Percentiles rank a stretch among this genome's conserved stretches.
These are phyloP conservation scores for Gymnoscelis rufifasciata DNA, from an alignment of 2,888 invertebrate genomes.

Conservation along the genomic window DNA sequence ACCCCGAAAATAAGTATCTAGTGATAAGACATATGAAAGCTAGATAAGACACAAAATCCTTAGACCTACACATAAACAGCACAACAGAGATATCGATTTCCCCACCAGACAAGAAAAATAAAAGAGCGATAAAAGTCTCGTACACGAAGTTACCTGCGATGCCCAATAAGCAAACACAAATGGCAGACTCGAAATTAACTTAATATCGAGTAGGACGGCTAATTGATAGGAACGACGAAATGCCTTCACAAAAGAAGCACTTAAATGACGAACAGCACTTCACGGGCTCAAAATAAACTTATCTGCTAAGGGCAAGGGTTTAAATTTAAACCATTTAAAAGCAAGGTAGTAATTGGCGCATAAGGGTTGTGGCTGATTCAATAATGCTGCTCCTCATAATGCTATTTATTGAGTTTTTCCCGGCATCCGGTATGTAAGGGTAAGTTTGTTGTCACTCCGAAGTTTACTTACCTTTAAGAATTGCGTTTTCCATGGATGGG, in stretches of 20 bases:
- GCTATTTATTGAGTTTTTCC: conserved; percentile 69
- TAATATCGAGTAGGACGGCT: conserved; percentile 74
- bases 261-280: conserved; percentile 70
- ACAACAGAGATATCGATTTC: conserved; percentile 5
- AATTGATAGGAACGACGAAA: conserved; percentile 71
- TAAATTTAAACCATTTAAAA: conserved; percentile 72
- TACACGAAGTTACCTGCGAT: conserved; percentile 66
- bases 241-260: conserved; percentile 77
- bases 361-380: conserved; percentile 64
- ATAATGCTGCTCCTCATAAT: conserved; percentile 66
- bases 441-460: neutral
- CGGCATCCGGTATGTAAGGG: conserved; percentile 33
- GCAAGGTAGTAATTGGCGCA: conserved; percentile 59
- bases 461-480: conserved; percentile 1
- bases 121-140: conserved; percentile 17
- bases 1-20: too few relatives aligned
- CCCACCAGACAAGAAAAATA: conserved; percentile 12
- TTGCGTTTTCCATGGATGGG: too few relatives aligned
- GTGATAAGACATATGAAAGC: too few relatives aligned
- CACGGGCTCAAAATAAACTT: conserved; percentile 77
- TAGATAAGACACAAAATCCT: too few relatives aligned
- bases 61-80: too few relatives aligned
- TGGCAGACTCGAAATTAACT: conserved; percentile 72
- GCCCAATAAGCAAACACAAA: conserved; percentile 70
- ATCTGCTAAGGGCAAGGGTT: conserved; percentile 75